phyloP scores from a whole-genome alignment of 1,140 invertebrate genomes.

The Diorhabda elongata region DNA sequence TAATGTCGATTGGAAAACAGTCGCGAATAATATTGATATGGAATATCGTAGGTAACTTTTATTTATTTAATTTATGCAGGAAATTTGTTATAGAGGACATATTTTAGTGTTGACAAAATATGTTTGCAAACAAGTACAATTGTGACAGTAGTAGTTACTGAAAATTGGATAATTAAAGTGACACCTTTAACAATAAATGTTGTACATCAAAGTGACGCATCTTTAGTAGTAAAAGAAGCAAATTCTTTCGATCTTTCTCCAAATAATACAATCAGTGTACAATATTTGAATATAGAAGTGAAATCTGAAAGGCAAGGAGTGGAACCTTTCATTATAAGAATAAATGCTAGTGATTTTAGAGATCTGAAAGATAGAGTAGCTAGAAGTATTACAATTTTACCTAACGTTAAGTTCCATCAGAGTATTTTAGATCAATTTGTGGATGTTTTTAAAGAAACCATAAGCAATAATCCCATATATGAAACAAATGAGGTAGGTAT shows the following conservation, averaged over 20 bases:
- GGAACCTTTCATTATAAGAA: conserved; percentile 61
- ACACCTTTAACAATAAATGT: conserved; percentile 70
- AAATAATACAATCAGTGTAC: conserved; percentile 60
- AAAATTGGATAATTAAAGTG: conserved; percentile 87
- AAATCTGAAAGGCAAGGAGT: conserved; percentile 57
- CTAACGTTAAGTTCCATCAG: conserved; percentile 74
- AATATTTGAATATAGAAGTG: conserved; percentile 80
- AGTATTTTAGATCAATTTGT: conserved; percentile 79
- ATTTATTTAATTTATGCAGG: background rate
- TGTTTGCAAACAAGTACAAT: conserved; percentile 65
- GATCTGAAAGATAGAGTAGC: conserved; percentile 73
- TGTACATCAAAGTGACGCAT: conserved; percentile 73
- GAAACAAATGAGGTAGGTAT: conserved; percentile 59
- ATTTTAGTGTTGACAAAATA: conserved; percentile 60
- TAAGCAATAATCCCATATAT: conserved; percentile 68
- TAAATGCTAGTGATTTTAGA: conserved; percentile 72
- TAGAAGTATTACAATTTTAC: conserved; percentile 68
- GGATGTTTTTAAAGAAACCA: conserved; percentile 73
- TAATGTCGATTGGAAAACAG: conserved; percentile 59
- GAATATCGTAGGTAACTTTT: conserved; percentile 68
- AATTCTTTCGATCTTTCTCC: conserved; percentile 69
- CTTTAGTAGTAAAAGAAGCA: conserved; percentile 66
- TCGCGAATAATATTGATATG: conserved; percentile 69
- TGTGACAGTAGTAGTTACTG: conserved; percentile 70
- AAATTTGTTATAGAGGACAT: background rate